Percentiles rank a stretch among this genome's conserved stretches.
phyloP scores from a whole-genome alignment of 2,797 vertebrate genomes.

The Columba guinea region DNA sequence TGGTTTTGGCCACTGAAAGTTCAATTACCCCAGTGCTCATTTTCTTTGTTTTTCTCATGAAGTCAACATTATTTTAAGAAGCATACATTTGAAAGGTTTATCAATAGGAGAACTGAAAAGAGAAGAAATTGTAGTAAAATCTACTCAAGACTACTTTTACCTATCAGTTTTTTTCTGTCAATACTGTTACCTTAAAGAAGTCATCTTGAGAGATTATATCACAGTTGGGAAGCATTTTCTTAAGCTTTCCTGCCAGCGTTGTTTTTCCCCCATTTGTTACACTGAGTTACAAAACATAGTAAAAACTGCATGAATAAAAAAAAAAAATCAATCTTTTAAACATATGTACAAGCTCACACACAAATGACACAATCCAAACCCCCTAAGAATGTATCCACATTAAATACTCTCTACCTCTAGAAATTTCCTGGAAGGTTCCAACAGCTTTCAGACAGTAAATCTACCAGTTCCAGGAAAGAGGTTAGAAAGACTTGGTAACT shows the following conservation, averaged over 20 bases:
- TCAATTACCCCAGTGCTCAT: not conserved
- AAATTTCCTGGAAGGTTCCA: not conserved
- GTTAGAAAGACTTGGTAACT: not conserved
- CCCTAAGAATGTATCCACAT: not conserved
- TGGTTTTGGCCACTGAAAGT: not conserved
- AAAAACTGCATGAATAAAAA: not conserved
- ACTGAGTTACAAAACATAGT: conserved; percentile 69
- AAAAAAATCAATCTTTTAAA: not conserved
- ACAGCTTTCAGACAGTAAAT: not conserved
- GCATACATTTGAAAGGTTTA: not conserved
- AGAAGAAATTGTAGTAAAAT: not conserved
- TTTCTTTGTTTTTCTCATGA: not conserved
- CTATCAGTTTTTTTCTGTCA: not conserved
- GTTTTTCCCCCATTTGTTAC: conserved; percentile 95
- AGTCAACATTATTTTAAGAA: not conserved
- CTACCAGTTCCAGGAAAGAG: not conserved
- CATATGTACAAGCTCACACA: not conserved
- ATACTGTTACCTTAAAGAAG: conserved; percentile 89
- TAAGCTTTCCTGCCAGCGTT: conserved; percentile 84
- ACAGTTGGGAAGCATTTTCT: conserved; percentile 84
- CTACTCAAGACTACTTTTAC: not conserved
- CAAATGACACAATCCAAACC: not conserved
- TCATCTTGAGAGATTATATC: conserved; percentile 87
- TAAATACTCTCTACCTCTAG: not conserved
- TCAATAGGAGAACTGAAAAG: not conserved